These are phyloP conservation scores for Zosterops hypoxanthus DNA, from an alignment of 2,113 vertebrate species.

Conservation along the genomic window DNA sequence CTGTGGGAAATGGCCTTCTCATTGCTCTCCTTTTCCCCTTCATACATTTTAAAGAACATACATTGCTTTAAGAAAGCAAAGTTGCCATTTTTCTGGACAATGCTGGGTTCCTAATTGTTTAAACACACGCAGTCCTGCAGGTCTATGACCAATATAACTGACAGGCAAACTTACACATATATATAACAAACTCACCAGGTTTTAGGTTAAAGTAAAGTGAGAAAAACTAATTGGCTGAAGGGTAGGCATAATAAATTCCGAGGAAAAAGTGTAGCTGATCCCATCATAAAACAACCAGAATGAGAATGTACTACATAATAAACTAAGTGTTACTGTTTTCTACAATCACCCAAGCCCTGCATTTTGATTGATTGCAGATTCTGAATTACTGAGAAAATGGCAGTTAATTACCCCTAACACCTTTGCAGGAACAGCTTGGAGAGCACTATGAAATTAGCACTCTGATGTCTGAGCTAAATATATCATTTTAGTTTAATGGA, in stretches of 20 bases:
- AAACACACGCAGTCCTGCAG: slow-evolving; percentile 22
- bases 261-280: slow-evolving; percentile 52
- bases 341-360: slow-evolving; percentile 44
- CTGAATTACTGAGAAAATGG: slow-evolving; percentile 73
- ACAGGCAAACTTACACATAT: slow-evolving; percentile 37
- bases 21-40: not conserved
- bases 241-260: slow-evolving; percentile 70
- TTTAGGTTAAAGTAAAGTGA: slow-evolving; percentile 64
- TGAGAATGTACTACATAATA: slow-evolving; percentile 75
- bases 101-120: slow-evolving; percentile 31
- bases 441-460: slow-evolving; percentile 73
- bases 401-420: slow-evolving; percentile 79
- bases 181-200: slow-evolving; percentile 66
- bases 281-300: slow-evolving; percentile 67
- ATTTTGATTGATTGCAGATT: slow-evolving; percentile 81
- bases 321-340: slow-evolving; percentile 74
- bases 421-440: slow-evolving; percentile 69
- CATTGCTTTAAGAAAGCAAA: not conserved
- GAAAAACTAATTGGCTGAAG: slow-evolving; percentile 71
- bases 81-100: slow-evolving; percentile 14
- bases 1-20: not conserved
- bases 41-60: not conserved
- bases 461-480: slow-evolving; percentile 64
- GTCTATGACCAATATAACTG: slow-evolving; percentile 30
- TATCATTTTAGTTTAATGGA: slow-evolving; percentile 64